Conservation (phyloP, 2,113 vertebrate species). For the Neomonachus schauinslandi region DNA sequence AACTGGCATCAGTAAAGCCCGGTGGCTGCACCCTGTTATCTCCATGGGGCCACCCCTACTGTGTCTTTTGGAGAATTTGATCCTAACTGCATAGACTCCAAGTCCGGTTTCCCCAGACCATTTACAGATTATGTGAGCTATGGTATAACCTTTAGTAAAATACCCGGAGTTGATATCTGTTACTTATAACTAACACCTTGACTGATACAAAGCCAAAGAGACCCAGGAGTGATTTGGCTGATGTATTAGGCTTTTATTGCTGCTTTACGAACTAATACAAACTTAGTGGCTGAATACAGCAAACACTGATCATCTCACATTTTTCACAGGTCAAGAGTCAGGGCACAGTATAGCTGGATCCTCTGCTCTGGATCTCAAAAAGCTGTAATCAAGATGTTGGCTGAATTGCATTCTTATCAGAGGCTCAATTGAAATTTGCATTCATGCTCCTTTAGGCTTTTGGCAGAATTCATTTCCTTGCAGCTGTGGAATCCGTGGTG, state of each 20-base stretch:
- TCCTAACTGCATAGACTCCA: not conserved
- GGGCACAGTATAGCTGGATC: not conserved
- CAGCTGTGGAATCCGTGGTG: not conserved
- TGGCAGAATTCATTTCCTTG: not conserved
- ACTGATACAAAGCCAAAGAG: not conserved
- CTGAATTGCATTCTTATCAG: not conserved
- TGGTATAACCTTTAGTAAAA: not conserved
- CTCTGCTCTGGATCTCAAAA: not conserved
- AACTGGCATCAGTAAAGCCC: not conserved
- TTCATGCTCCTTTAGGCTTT: not conserved
- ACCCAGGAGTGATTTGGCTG: not conserved
- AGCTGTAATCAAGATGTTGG: not conserved
- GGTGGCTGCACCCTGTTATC: not conserved
- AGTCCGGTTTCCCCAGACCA: not conserved
- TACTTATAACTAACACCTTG: constrained; percentile 9
- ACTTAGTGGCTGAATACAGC: not conserved
- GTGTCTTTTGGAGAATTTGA: not conserved
- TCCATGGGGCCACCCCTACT: not conserved
- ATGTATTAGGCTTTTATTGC: not conserved
- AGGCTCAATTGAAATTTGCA: not conserved
- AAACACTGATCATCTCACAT: not conserved
- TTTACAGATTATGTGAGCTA: not conserved
- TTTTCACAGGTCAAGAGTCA: not conserved
- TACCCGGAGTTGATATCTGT: not conserved
- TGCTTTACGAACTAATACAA: not conserved